Evolutionary conservation across 1,140 invertebrate genomes (phyloP), one percentile per base, ranked within the genome.

Genomic region (Leptonema lineaticorne): DNA sequence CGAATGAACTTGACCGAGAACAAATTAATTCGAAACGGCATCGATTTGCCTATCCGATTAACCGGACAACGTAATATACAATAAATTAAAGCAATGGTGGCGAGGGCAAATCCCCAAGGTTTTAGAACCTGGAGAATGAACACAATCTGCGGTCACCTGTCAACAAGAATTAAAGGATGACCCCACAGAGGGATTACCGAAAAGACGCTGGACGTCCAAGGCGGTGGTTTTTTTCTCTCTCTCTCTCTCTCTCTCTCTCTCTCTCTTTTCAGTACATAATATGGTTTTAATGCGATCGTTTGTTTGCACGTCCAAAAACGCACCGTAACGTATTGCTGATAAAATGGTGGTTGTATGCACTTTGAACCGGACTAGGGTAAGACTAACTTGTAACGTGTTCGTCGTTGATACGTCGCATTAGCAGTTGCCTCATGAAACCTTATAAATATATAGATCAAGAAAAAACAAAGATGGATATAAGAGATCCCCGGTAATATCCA

Each of bases 161-260:
- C 71, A 73, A 45, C 71, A 45, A 58, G 71, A 73, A 73, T 73
- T 73, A 73, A 73, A 70, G 68, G 71, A 73, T 73, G 71, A 66
- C 71, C 68, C 29, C 16, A 27, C 68, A 53, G 68, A 57, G 64
- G 63, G 60, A 63, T 67, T 68, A 64, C 69, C 24, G n/a, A 8
- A 28, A 48, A 2, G 26, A 11, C 14, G 9, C 3, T 28, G 22
- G n/a, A 22, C 59, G 4, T 45, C 24, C 37, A 41, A 11, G 37
- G 37, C 2, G 37, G 16, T 41, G 9, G 3, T 11, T 41, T 2
- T 4, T 41, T 41, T 41, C 16, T 41, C 9, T 41, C n/a, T 41
- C 11, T 33, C 5, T 33, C 30, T 11, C 30, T n/a, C n/a, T 11
- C 30, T 41, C 37, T 9, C 11, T 16, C 37, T 14, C 11, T 41